Conservation (phyloP, 2,888 invertebrate species). For the Hirtodrosophila trivittata region DNA sequence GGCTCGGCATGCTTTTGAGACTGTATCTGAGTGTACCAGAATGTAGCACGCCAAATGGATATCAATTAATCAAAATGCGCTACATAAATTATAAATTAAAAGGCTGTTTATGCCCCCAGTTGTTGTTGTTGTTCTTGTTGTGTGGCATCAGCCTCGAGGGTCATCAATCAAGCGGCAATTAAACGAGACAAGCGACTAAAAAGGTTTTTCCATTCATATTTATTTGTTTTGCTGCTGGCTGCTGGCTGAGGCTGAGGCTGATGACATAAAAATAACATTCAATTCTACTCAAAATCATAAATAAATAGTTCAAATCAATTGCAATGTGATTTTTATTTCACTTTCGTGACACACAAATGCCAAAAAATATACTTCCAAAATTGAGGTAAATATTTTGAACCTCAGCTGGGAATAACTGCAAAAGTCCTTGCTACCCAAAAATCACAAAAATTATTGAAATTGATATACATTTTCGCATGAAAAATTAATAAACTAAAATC, state of each 20-base stretch:
- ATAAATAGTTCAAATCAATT: constrained; percentile 68
- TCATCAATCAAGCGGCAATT: constrained; percentile 70
- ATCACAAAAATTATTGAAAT: no score
- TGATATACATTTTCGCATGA: no score
- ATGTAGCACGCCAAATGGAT: constrained; percentile 59
- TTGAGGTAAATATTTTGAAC: no score
- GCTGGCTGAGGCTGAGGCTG: constrained; percentile 7
- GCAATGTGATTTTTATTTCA: constrained; percentile 43
- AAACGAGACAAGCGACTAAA: constrained; percentile 29
- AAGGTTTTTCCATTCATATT: background rate
- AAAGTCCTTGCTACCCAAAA: no score
- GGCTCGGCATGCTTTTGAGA: constrained; percentile 1
- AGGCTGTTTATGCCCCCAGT: constrained; percentile 41
- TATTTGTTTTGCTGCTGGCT: constrained; percentile 7
- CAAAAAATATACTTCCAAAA: constrained; percentile 14
- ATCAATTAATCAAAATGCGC: constrained; percentile 74
- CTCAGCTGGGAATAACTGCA: no score
- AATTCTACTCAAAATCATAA: constrained; percentile 62
- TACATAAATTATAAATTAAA: constrained; percentile 79
- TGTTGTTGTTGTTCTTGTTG: constrained; percentile 2
- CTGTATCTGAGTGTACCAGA: background rate
- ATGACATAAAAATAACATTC: constrained; percentile 45
- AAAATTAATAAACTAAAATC: no score
- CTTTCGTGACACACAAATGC: constrained; percentile 28
- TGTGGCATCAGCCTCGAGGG: constrained; percentile 36